phyloP scores from a whole-genome alignment of 2,888 invertebrate genomes.

The Willowsia nigromaculata region DNA sequence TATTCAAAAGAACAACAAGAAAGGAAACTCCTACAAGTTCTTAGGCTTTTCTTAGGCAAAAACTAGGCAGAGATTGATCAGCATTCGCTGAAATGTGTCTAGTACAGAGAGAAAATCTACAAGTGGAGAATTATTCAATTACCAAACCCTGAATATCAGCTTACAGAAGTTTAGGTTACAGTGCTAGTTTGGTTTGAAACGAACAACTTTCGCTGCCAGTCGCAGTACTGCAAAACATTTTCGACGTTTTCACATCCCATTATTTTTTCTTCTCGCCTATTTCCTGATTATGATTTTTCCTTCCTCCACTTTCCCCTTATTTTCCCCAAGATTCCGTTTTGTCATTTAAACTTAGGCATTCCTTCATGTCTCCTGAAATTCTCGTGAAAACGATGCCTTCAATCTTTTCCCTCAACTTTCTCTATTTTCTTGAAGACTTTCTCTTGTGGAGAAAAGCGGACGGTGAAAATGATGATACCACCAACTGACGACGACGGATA shows the following conservation, averaged over 20 bases:
- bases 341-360: no score
- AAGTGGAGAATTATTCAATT: no score
- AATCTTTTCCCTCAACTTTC: constrained; percentile 5
- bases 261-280: not conserved
- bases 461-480: not conserved
- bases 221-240: not conserved
- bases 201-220: not conserved
- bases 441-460: no score
- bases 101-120: no score
- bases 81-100: no score
- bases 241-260: not conserved
- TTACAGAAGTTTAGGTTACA: not conserved
- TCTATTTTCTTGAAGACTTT: not conserved
- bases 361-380: not conserved
- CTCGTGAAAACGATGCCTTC: not conserved
- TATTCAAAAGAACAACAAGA: no score
- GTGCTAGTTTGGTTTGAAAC: not conserved
- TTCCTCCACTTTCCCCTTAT: no score
- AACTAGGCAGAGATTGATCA: no score
- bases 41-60: no score
- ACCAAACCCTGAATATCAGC: no score
- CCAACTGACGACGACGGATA: not conserved
- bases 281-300: not conserved
- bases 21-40: no score
- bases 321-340: no score